phyloP scores from a whole-genome alignment of 1,140 invertebrate genomes.

The Lasioglossum baleicum region DNA sequence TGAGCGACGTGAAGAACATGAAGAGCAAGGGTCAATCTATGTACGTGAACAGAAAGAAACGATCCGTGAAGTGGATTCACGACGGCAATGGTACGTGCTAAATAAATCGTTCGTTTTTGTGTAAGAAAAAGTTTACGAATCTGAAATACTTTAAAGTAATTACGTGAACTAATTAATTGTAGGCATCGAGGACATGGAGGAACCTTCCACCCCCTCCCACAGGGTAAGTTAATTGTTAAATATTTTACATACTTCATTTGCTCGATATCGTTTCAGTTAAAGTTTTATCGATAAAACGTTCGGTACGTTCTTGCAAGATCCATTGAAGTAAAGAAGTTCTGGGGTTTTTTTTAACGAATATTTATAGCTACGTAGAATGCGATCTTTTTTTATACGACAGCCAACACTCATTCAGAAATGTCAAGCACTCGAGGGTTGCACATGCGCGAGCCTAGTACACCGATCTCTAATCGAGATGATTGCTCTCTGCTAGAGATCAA shows the following conservation, averaged over 20 bases:
- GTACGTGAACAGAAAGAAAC: conserved; percentile 96
- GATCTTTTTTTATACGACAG: conserved; percentile 1
- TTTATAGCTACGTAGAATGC: neutral
- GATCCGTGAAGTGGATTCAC: conserved; percentile 96
- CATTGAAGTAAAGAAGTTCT: neutral
- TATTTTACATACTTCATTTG: too few relatives aligned
- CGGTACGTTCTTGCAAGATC: neutral
- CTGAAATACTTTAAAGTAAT: too few relatives aligned
- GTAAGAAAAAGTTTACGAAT: too few relatives aligned
- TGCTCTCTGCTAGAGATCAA: neutral
- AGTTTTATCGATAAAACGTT: neutral
- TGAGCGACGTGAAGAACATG: conserved; percentile 94
- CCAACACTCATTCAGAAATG: conserved; percentile 3
- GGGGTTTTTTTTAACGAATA: neutral
- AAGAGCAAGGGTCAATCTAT: conserved; percentile 95
- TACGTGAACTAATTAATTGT: conserved; percentile 33
- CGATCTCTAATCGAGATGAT: neutral
- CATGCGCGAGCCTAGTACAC: neutral
- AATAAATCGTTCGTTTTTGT: too few relatives aligned
- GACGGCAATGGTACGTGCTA: conserved; percentile 86
- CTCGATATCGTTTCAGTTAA: neutral
- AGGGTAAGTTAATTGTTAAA: conserved; percentile 63
- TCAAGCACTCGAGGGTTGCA: conserved; percentile 2
- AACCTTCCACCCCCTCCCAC: conserved; percentile 61
- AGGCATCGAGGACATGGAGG: conserved; percentile 74